Base-by-base conservation (phyloP, 2,888 invertebrate species). In the Tenthredo scrophulariae region DNA sequence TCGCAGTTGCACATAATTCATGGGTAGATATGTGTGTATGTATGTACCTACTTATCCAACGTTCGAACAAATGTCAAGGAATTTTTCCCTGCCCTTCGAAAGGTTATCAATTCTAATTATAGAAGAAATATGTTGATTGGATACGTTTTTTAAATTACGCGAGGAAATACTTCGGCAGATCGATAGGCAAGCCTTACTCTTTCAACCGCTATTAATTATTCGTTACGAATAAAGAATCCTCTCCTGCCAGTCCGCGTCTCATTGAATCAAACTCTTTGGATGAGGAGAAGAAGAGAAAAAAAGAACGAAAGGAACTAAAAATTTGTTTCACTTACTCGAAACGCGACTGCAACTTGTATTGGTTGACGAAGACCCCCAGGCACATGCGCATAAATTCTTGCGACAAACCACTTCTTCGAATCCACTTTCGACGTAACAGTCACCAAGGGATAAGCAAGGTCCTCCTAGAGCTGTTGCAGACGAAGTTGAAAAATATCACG, bases 401-500 rank as follows among this genome's bases (percentile, higher is more conserved):
- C 83, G 80, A 72, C 88, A 89, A 13, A 85, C 54, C n/a, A 88
- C 87, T 46, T 85, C 77, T 15, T 87, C n/a, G 40, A 70, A 22
- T 58, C 86, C 65, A 33, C 62, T 85, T 77, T 85, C 86, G 74
- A 89, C 84, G 85, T 90, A 91, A 85, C 92, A 92, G 84, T 91
- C 91, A 6, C 86, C 87, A 2, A 86, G 58, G n/a, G 83, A 87
- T 6, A 46, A 5, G 72, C 91, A 92, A 15, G 70, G 72, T 80
- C 89, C 88, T 2, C 88, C 89, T n/a, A 91, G 86, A 84, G 85
- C 91, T 91, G 84, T 54, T 86, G 86, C 33, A 82, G 80, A 84
- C 22, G 74, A 70, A 54, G 15, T 10, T 91, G 86, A 85, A 84
- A 26, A 79, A 74, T 74, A 22, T 33, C 2, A 4, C 18, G 22